Base-by-base conservation (phyloP, 2,797 vertebrate genomes). In the Scolopax rusticola region DNA sequence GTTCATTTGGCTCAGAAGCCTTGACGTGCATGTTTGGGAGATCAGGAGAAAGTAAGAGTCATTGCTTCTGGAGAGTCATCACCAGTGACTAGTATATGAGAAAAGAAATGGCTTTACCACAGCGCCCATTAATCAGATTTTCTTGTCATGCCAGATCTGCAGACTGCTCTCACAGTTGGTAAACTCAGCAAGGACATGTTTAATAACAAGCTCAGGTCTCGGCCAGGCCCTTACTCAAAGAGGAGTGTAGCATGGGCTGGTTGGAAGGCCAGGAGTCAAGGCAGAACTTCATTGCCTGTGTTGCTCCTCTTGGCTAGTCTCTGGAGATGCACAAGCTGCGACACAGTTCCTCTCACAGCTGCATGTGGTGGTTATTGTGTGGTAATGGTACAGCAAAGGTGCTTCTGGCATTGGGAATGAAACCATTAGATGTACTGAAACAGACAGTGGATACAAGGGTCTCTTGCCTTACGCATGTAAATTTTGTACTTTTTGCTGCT, bases 311-410 rank as follows among this genome's bases (percentile, higher is more conserved):
- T 40, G 38, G 25, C 9, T 24, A 57, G n/a, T 15, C 19, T 84
- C 65, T 57, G 54, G 28, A 88, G 27, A 6, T 8, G 40, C 14
- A 9, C 3, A 15, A 57, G 47, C 59, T n/a, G 4, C 0, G 6
- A 8, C 8, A 41, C 2, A 21, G 60, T 17, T 82, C 4, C 25
- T 83, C 45, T 83, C n/a, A 53, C 0, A 5, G 15, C 40, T 51
- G 30, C 14, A 2, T 30, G 18, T n/a, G 0, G 2, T 69, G 10
- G n/a, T 38, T 36, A 2, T 40, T 23, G 1, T 32, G 15, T 15
- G 23, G 56, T 9, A 43, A 21, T 15, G 30, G 27, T 6, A 30
- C 30, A 18, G 69, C 56, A 27, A 54, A 60, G 57, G 8, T 41
- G n/a, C 53, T 78, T 47, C 48, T 83, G 56, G 24, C 43, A 27